These are phyloP conservation scores for Sebastes goodei DNA, from an alignment of 2,797 vertebrate genomes.

Conservation along the genomic window DNA sequence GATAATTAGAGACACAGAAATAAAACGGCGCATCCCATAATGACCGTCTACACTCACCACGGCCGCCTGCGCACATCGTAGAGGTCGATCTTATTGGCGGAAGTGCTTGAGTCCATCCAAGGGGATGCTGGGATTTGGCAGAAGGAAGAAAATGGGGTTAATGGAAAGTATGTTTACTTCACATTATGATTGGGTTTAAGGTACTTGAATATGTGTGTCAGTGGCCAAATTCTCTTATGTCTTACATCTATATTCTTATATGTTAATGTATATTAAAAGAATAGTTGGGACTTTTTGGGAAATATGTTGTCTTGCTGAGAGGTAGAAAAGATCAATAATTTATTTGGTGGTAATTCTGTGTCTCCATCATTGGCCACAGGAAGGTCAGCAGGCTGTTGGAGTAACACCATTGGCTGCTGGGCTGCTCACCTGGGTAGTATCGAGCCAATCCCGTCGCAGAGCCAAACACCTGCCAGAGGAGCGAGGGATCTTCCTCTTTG, in stretches of 20 bases:
- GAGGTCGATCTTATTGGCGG: slow-evolving; percentile 92
- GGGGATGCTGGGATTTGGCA: slow-evolving; percentile 87
- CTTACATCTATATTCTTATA: background rate
- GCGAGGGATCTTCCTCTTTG: slow-evolving; percentile 89
- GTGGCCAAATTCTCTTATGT: background rate
- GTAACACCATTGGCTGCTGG: background rate
- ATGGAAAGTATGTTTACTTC: background rate
- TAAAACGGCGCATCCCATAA: background rate
- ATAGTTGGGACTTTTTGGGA: background rate
- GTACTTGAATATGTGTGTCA: background rate
- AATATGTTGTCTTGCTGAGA: background rate
- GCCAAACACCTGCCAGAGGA: slow-evolving; percentile 97
- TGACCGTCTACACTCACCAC: slow-evolving; percentile 84
- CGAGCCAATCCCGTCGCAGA: slow-evolving; percentile 94
- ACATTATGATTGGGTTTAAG: background rate
- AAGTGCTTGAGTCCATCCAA: slow-evolving; percentile 90
- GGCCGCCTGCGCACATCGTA: slow-evolving; percentile 96
- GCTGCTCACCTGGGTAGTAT: slow-evolving; percentile 87
- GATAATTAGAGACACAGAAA: background rate
- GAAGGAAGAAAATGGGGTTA: background rate
- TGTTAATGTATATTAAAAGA: background rate
- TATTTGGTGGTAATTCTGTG: no score
- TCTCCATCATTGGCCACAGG: no score
- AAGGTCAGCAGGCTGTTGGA: background rate
- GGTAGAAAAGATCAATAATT: background rate